Percentiles rank a stretch among this genome's conserved stretches.
These are phyloP conservation scores for Ammospiza maritima DNA, from an alignment of 2,797 vertebrate genomes.

Conservation along the genomic window DNA sequence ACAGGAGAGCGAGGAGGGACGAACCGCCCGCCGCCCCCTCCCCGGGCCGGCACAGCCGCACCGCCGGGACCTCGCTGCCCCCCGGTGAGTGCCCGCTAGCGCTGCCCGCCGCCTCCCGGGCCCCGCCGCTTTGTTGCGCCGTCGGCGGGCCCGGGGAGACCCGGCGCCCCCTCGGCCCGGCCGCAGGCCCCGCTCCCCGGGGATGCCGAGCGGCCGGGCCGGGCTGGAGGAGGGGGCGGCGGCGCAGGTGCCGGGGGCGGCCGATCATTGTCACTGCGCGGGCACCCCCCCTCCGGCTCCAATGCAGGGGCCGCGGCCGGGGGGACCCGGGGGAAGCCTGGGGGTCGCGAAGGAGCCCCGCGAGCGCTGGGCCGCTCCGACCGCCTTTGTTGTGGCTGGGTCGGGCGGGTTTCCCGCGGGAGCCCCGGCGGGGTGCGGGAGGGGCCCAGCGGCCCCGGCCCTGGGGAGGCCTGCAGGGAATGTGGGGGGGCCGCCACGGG, in stretches of 20 bases:
- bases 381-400: constrained; percentile 38
- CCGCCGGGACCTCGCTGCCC: not conserved
- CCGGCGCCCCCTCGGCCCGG: not conserved
- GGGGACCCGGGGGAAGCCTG: not conserved
- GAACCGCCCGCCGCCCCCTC: not conserved
- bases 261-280: not conserved
- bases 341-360: not conserved
- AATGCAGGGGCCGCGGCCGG: not conserved
- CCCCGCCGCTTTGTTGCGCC: not conserved
- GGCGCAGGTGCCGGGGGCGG: not conserved
- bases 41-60: not conserved
- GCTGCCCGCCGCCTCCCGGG: not conserved
- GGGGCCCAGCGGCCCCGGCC: not conserved
- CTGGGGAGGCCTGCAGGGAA: not conserved
- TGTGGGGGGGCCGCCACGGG: not conserved
- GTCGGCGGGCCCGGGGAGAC: not conserved
- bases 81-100: not conserved
- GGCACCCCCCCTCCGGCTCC: not conserved
- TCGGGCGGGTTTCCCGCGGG: not conserved
- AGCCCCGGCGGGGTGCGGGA: not conserved
- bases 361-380: not conserved
- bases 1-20: not conserved
- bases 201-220: not conserved
- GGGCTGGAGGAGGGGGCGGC: not conserved
- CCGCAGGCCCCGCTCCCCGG: not conserved